Percentiles rank a stretch among this genome's conserved stretches.
These are phyloP conservation scores for Gorsachius goisagi DNA, from an alignment of 2,113 vertebrate genomes.

Conservation along the genomic window DNA sequence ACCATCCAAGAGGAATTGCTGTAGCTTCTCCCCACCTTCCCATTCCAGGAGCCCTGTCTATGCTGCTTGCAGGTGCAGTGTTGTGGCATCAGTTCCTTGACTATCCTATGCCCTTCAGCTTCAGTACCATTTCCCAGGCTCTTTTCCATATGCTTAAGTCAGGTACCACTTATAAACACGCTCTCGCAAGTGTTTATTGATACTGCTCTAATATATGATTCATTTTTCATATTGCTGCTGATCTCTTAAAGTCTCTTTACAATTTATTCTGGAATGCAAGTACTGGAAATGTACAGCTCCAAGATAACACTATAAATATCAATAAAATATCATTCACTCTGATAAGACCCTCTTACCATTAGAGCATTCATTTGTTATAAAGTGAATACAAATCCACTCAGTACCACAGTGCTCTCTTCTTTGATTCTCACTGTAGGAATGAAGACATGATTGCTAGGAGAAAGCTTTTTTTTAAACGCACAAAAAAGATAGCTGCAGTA, in stretches of 20 bases:
- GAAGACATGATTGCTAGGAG: not conserved
- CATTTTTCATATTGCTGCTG: not conserved
- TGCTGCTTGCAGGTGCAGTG: rapidly evolving
- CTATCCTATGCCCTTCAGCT: not conserved
- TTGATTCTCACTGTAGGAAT: not conserved
- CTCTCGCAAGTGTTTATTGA: no score
- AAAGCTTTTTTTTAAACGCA: not conserved
- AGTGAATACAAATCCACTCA: not conserved
- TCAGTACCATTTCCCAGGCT: not conserved
- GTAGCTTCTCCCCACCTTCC: not conserved
- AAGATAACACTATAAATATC: not conserved
- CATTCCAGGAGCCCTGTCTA: not conserved
- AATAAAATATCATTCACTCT: not conserved
- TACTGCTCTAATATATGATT: not conserved
- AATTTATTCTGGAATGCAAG: not conserved
- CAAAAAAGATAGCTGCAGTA: not conserved
- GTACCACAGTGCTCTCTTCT: not conserved
- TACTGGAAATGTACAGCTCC: not conserved
- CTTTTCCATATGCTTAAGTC: not conserved
- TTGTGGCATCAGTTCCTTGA: not conserved
- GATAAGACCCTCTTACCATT: not conserved
- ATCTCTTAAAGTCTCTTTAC: not conserved
- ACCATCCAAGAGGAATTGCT: not conserved
- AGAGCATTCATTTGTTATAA: not conserved
- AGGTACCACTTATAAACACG: not conserved